Conservation (phyloP, 2,797 vertebrate species). For the Sardinella longiceps region DNA sequence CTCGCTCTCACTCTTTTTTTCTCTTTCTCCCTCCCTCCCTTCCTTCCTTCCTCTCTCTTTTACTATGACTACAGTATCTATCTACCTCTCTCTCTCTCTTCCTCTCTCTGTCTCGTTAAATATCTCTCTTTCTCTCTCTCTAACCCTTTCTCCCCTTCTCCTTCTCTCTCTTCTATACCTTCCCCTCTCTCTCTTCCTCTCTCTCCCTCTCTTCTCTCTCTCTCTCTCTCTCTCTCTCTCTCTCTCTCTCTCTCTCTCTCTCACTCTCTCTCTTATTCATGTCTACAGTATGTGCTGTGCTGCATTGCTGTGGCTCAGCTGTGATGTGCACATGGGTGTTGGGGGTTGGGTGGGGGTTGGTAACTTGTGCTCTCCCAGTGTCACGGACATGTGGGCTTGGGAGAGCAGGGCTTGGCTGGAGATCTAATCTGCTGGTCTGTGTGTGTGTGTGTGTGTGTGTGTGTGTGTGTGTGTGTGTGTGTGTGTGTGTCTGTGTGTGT, state of each 20-base stretch:
- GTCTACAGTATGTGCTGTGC: neutral
- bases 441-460: neutral
- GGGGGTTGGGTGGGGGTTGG: conserved; percentile 1
- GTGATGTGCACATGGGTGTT: neutral
- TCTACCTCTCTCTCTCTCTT: neutral
- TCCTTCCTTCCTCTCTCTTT: neutral
- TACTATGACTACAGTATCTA: neutral
- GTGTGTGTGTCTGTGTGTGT: neutral
- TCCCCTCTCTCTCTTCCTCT: neutral
- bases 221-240: neutral
- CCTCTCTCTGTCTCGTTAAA: neutral
- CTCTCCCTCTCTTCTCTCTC: neutral
- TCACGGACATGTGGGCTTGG: neutral
- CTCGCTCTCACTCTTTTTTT: neutral
- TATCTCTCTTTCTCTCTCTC: neutral
- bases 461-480: neutral
- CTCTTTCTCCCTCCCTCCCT: neutral
- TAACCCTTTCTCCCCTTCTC: neutral
- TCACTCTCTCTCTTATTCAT: neutral
- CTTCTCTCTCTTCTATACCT: no score
- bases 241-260: neutral
- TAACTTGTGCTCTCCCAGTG: neutral
- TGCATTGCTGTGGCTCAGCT: neutral
- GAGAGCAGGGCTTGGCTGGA: neutral
- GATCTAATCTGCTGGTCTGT: neutral